Conservation (phyloP, 1,140 invertebrate species). For the Cydia splendana region DNA sequence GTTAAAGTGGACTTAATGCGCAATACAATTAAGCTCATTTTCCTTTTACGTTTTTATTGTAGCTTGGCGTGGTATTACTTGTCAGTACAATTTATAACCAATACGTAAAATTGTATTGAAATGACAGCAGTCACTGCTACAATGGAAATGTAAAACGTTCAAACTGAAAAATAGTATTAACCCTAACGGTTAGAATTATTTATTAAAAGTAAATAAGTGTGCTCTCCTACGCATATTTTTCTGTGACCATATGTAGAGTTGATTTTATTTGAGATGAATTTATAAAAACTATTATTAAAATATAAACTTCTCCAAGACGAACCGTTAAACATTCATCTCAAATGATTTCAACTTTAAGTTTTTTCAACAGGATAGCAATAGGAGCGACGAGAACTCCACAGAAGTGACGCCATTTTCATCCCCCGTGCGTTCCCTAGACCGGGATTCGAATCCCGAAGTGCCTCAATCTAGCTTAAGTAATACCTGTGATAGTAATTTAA, state of each 20-base stretch:
- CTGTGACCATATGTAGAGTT: neutral
- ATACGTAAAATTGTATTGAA: neutral
- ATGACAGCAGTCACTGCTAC: neutral
- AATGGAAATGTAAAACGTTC: no score
- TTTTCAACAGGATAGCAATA: slow-evolving; percentile 71
- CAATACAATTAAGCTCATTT: neutral
- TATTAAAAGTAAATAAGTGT: neutral
- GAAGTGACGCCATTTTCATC: slow-evolving; percentile 64
- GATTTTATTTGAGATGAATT: slow-evolving; percentile 14
- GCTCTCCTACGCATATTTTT: neutral
- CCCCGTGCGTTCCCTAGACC: slow-evolving; percentile 57
- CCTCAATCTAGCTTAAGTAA: slow-evolving; percentile 61
- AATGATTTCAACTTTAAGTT: slow-evolving; percentile 45
- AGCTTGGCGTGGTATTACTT: neutral
- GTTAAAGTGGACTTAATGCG: neutral
- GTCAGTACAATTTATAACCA: neutral
- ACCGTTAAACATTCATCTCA: neutral
- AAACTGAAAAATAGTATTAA: neutral
- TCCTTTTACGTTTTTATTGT: neutral
- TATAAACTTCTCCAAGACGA: neutral
- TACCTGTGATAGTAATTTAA: slow-evolving; percentile 77
- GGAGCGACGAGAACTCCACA: slow-evolving; percentile 57
- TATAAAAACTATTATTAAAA: neutral
- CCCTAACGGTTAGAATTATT: neutral
- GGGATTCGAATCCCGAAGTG: slow-evolving; percentile 29